A percentile compares a stretch with the other conserved stretches of the same genome.
Evolutionary conservation across 30 jellyfish, hydroid and myxozoan genomes (phyloP).

Genomic region (Cassiopea andromeda): DNA sequence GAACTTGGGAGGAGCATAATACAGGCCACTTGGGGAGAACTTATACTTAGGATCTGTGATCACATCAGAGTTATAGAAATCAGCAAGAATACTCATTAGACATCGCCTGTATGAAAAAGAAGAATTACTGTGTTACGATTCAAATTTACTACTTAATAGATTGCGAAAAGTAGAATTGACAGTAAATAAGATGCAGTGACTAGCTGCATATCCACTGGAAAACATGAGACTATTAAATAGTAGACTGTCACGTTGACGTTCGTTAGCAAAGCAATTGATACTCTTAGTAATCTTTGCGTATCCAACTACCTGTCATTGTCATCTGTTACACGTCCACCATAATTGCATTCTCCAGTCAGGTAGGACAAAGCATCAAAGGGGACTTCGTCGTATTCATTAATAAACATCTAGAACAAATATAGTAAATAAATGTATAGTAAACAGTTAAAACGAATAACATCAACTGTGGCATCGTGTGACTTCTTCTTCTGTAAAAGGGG

Average conservation of each 20-base stretch:
- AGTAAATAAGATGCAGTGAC: no score
- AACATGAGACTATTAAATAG: no score
- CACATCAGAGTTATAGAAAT: conserved; percentile 84
- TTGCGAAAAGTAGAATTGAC: no score
- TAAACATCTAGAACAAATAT: conserved; percentile 74
- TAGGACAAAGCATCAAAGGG: conserved; percentile 95
- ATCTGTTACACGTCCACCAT: conserved; percentile 98
- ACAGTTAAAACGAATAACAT: neutral
- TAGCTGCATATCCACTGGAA: no score
- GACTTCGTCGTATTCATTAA: conserved; percentile 89
- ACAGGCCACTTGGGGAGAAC: conserved; percentile 93
- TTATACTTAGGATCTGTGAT: conserved; percentile 89
- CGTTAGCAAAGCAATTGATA: neutral
- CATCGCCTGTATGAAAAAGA: conserved; percentile 77
- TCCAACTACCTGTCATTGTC: conserved; percentile 85
- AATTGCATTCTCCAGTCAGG: conserved; percentile 96
- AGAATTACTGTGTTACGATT: neutral
- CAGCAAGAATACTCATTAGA: conserved; percentile 92
- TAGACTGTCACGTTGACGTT: neutral
- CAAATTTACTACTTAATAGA: no score
- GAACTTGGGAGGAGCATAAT: conserved; percentile 88
- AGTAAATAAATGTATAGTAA: neutral
- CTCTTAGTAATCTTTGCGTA: neutral
- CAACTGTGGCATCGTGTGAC: no score
- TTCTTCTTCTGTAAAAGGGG: no score